Evolutionary conservation across 2,113 vertebrate genomes (phyloP), one percentile per base, ranked within the genome.

Genomic region (Cyanistes caeruleus): DNA sequence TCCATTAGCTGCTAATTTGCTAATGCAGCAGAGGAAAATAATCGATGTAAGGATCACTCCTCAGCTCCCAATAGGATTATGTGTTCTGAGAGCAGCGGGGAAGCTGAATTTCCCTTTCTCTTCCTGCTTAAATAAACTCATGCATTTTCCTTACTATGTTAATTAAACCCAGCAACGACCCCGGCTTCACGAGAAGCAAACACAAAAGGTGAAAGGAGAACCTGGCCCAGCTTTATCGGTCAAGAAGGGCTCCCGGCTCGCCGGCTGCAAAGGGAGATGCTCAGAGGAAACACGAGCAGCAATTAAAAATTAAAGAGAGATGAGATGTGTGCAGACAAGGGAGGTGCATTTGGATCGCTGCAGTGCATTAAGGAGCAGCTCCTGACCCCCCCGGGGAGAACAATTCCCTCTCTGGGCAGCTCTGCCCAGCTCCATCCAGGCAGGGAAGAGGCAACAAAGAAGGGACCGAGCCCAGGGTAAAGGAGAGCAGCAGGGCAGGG

Each of bases 201-300:
- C 2, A 10, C 44, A 21, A 46, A 73, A 81, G 48, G 90, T 72
- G 55, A 56, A 77, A 89, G 80, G 73, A 92, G 90, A 94, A 44
- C 85, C 65, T 77, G 85, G 65, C 43, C 28, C 80, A 23, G 65
- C 58, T 68, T 72, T 41, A 53, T 65, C 3, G 7, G 65, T 69
- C 76, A 75, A 53, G 33, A 65, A 59, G 44, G 65, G 43, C 78
- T 81, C 76, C 88, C 21, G 72, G 7, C 74, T 52, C 39, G 63
- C 51, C 30, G 35, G 68, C 92, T 93, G 91, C 85, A 82, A 55
- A 48, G 58, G 33, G 78, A 95, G 81, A 80, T 35, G 84, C 68
- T 44, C 67, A 33, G 92, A 80, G 90, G 93, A 92, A 96, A 94
- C 44, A 35, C 65, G 60, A 87, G 90, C 70, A 39, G 94, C 80